A percentile compares a stretch with the other conserved stretches of the same genome.
These are phyloP conservation scores for Microcaecilia unicolor DNA, from an alignment of 2,797 vertebrate genomes.

Conservation along the genomic window DNA sequence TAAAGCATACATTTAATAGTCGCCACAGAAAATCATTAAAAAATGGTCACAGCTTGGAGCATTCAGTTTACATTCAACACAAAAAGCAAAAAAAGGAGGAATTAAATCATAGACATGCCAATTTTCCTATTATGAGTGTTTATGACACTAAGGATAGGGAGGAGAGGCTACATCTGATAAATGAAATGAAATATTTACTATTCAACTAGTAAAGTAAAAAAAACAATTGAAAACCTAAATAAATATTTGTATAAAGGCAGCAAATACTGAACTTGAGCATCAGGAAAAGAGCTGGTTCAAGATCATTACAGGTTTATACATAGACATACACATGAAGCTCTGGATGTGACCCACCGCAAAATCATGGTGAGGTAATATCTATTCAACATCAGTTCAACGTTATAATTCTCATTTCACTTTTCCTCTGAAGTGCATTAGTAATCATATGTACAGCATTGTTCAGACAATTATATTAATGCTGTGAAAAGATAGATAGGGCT, in stretches of 20 bases:
- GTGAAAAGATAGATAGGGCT: conserved; percentile 22
- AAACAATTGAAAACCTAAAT: too few relatives aligned
- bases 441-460: conserved; percentile 17
- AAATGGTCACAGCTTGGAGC: conserved; percentile 1
- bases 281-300: too few relatives aligned
- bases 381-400: conserved; percentile 44
- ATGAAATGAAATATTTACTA: too few relatives aligned
- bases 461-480: conserved; percentile 23
- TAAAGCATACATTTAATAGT: too few relatives aligned
- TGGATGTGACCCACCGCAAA: conserved; percentile 51
- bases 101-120: conserved; percentile 54
- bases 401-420: conserved; percentile 43
- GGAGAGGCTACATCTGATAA: too few relatives aligned
- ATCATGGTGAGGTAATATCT: conserved; percentile 48
- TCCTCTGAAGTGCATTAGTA: conserved; percentile 37
- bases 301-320: conserved; percentile 56
- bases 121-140: conserved; percentile 52
- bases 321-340: conserved; percentile 29
- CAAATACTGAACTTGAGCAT: conserved; percentile 44
- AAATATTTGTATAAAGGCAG: conserved; percentile 46
- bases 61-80: conserved; percentile 42
- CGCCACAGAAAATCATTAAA: too few relatives aligned
- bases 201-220: too few relatives aligned
- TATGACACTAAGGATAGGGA: too few relatives aligned
- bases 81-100: conserved; percentile 39